Base-by-base conservation (phyloP, 2,113 vertebrate species). In the Chascanopsetta lugubris region DNA sequence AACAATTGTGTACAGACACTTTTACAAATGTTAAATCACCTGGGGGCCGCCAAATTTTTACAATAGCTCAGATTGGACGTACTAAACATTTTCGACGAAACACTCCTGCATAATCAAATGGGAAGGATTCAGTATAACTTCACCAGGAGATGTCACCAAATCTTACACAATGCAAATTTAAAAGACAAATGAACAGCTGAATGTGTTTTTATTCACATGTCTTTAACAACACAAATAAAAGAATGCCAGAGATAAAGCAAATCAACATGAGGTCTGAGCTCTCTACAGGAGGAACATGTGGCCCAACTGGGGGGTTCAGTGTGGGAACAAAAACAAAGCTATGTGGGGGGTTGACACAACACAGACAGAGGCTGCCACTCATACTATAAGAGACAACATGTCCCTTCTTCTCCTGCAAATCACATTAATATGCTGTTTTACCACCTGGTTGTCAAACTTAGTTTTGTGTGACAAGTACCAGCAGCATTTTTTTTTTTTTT, bases 281-380 rank as follows among this genome's bases (percentile, higher is more conserved):
- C 34, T 68, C 77, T 21, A 43, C 27, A 25, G 46, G 50, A 21
- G 47, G 11, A 58, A 61, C 62, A 71, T 61, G 51, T 78, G 79
- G 63, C 38, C 25, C 17, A 32, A 6, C 63, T 21, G 22, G 22
- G 43, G 57, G 57, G 21, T 21, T 46, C 42, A 9, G 8, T 43
- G 18, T 46, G 20, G 49, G 42, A 34, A 22, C 6, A 20, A 43
- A 43, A 58, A 45, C 42, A 38, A 38, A 67, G 20, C 46, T 3
- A 8, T 4, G 24, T 15, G 6, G 21, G 53, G 24, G 54, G 8
- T 17, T 55, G 36, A 50, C 30, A 43, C 25, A 60, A 49, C 34
- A 60, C 13, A 2, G 25, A 45, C n/a, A 21, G 13, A 40, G 25
- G 25, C 56, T 59, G 47, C 38, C 25, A 24, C 27, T 65, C 62